Percentiles rank a stretch among this genome's conserved stretches.
Conservation (phyloP, 1,140 invertebrate genomes). For the Anoplophora glabripennis region DNA sequence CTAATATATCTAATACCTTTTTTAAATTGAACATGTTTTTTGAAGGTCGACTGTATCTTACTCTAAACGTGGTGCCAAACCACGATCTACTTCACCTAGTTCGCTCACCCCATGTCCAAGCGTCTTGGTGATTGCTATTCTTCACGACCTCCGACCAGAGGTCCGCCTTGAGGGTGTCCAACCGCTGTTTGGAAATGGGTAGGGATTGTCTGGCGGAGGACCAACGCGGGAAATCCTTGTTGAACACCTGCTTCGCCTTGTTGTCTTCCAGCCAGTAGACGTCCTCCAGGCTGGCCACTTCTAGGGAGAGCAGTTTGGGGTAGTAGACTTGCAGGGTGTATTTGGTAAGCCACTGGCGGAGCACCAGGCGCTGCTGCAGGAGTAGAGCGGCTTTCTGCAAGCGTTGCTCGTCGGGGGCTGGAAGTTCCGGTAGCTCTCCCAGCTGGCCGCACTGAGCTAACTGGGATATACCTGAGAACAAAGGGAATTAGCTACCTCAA, state of each 20-base stretch:
- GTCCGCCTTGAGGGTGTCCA: constrained; percentile 73
- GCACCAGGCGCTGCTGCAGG: constrained; percentile 74
- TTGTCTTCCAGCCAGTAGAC: constrained; percentile 86
- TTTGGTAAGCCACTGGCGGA: constrained; percentile 76
- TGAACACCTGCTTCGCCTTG: constrained; percentile 64
- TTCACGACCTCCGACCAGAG: constrained; percentile 87
- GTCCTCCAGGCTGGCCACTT: constrained; percentile 79
- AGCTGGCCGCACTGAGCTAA: constrained; percentile 69
- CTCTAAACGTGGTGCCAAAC: too few species aligned
- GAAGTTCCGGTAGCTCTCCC: constrained; percentile 70
- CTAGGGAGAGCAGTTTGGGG: constrained; percentile 72
- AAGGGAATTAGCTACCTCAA: too few species aligned
- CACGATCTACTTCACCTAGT: too few species aligned
- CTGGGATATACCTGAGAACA: constrained; percentile 72
- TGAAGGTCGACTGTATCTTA: too few species aligned
- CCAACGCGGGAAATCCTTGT: constrained; percentile 76
- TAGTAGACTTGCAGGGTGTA: constrained; percentile 73
- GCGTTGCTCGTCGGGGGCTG: constrained; percentile 74
- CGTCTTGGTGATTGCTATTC: constrained; percentile 80
- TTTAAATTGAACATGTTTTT: too few species aligned
- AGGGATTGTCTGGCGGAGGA: constrained; percentile 71
- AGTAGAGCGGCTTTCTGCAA: constrained; percentile 72
- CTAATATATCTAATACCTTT: too few species aligned
- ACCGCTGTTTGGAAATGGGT: constrained; percentile 73
- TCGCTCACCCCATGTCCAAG: constrained; percentile 78